These are phyloP conservation scores for Forbesichthys papilliferus DNA, from an alignment of 2,113 vertebrate species.

Conservation along the genomic window DNA sequence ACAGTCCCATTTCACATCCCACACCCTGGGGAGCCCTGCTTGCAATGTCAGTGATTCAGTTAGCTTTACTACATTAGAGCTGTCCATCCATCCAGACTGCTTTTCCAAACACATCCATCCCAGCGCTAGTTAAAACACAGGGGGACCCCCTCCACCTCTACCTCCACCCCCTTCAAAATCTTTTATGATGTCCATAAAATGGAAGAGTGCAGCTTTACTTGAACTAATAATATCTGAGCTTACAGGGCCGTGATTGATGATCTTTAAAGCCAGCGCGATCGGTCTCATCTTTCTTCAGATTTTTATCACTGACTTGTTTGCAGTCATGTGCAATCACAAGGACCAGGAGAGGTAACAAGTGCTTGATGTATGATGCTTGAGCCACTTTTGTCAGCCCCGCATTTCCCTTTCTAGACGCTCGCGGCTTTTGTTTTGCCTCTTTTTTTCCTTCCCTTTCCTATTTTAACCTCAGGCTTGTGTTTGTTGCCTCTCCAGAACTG, in stretches of 20 bases:
- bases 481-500: slow-evolving; percentile 67
- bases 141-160: slow-evolving; percentile 62
- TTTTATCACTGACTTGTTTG: slow-evolving; percentile 94
- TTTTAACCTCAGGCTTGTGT: slow-evolving; percentile 75
- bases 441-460: slow-evolving; percentile 25
- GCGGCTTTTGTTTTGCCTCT: slow-evolving; percentile 36
- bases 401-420: slow-evolving; percentile 79
- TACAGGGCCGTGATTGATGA: slow-evolving; percentile 86
- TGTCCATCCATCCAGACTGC: slow-evolving; percentile 78
- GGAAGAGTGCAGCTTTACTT: slow-evolving; percentile 89
- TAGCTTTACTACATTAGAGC: slow-evolving; percentile 78
- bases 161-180: slow-evolving; percentile 66
- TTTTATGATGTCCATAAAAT: slow-evolving; percentile 89
- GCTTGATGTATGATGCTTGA: slow-evolving; percentile 91
- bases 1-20: slow-evolving; percentile 44
- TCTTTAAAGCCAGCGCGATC: slow-evolving; percentile 89
- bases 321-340: slow-evolving; percentile 90
- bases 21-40: slow-evolving; percentile 39
- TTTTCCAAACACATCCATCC: slow-evolving; percentile 82
- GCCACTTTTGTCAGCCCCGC: slow-evolving; percentile 87
- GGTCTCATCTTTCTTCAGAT: slow-evolving; percentile 95
- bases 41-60: slow-evolving; percentile 65
- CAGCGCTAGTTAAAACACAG: slow-evolving; percentile 75
- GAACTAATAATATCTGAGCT: slow-evolving; percentile 89
- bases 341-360: slow-evolving; percentile 90